Evolutionary conservation across 2,113 vertebrate species (phyloP).

Genomic region (Murina feae): DNA sequence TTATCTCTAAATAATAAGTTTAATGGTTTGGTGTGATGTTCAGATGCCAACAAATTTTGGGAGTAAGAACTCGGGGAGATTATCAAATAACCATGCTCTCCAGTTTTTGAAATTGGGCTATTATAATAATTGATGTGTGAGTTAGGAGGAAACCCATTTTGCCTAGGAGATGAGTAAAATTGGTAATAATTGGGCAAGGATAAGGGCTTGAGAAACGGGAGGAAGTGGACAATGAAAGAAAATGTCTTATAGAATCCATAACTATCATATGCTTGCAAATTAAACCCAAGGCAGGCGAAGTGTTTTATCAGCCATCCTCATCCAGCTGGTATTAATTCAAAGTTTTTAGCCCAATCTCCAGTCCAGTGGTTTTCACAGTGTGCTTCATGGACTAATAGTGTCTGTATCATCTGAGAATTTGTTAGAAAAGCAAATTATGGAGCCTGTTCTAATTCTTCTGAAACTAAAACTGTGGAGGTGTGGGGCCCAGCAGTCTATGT

Average conservation of each 20-base stretch:
- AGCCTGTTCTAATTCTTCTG: not conserved
- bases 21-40: not conserved
- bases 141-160: constrained; percentile 13
- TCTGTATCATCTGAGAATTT: not conserved
- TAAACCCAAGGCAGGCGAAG: not conserved
- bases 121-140: constrained; percentile 31
- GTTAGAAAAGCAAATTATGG: not conserved
- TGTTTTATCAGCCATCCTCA: not conserved
- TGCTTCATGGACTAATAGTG: not conserved
- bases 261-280: not conserved
- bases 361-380: not conserved
- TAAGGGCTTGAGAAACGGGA: constrained; percentile 1
- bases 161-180: constrained; percentile 9
- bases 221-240: not conserved
- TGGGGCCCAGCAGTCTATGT: not conserved
- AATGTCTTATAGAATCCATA: not conserved
- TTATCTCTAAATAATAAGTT: constrained; percentile 1
- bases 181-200: not conserved
- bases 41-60: not conserved
- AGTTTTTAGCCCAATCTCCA: not conserved
- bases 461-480: not conserved
- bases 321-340: not conserved
- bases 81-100: not conserved
- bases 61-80: not conserved
- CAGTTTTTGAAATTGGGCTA: constrained; percentile 4